Evolutionary conservation across 2,797 vertebrate genomes (phyloP), one percentile per base, ranked within the genome.

Genomic region (Nasua narica): DNA sequence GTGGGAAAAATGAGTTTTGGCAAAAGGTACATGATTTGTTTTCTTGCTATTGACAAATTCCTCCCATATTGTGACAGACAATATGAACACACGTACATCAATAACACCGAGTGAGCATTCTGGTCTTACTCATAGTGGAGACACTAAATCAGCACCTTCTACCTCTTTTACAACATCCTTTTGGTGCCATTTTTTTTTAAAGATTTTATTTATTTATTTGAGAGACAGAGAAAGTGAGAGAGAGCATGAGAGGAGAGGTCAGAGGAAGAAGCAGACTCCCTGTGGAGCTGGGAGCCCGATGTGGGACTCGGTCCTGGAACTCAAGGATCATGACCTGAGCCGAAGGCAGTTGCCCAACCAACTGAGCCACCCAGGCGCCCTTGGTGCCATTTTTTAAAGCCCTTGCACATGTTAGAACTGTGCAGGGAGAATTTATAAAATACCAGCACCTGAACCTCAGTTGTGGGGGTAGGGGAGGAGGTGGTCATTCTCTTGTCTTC

Each of bases 391-490:
- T n/a, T n/a, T 95, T 96, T 74, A 13, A 72, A 88, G 91, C 35
- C 29, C 43, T 79, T 35, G 37, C 78, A 67, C 8, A 11, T 29
- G 27, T 32, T 86, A 11, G 29, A 86, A 48, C 21, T 16, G 67
- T 1, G 3, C 18, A 27, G 14, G n/a, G 37, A 81, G 25, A 78
- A 69, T 46, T 91, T 50, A 40, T 91, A 85, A 90, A 72, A 77
- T 69, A 19, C 12, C 2, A 19, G 46, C 37, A 11, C 40, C 72
- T 48, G 23, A 87, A 78, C 32, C n/a, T 40, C 18, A 70, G 3
- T 14, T 54, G 7, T 0, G 12, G 46, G 16, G n/a, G 18, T 0
- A 0, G 48, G 25, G 10, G 19, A 3, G 4, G 7, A 8, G 8
- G 32, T 72, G 27, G 19, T 62, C 14, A 32, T 27, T 25, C 7